These are phyloP conservation scores for Drosophila melanosoma DNA, from an alignment of 2,888 invertebrate genomes.

Conservation along the genomic window DNA sequence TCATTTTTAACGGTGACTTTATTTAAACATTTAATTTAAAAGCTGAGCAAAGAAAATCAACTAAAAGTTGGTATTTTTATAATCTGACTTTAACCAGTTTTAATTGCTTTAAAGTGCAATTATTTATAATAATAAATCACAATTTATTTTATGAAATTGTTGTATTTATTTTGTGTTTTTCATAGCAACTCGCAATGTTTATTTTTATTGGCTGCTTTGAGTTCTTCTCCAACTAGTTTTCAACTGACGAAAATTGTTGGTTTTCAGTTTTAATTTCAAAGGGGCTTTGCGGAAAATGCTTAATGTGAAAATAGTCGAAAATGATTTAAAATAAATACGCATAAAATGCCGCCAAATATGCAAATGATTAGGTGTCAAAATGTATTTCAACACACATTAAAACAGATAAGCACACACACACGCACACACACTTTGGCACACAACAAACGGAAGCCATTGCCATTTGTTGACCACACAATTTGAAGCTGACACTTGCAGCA, in stretches of 20 bases:
- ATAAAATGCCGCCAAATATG: constrained; percentile 48
- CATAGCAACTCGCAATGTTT: too few species aligned
- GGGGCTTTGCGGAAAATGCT: neutral
- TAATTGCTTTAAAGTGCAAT: too few species aligned
- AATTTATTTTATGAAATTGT: neutral
- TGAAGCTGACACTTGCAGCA: constrained; percentile 30
- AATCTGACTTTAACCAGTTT: too few species aligned
- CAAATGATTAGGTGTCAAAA: constrained; percentile 72
- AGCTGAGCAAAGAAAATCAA: too few species aligned
- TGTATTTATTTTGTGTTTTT: neutral
- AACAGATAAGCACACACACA: constrained; percentile 6
- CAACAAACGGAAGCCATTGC: constrained; percentile 39
- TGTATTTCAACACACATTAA: constrained; percentile 4
- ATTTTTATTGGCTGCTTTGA: too few species aligned
- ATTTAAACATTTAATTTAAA: neutral
- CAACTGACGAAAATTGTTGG: neutral
- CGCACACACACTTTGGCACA: constrained; percentile 9
- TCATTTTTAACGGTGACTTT: neutral
- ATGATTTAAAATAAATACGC: constrained; percentile 19
- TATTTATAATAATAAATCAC: too few species aligned
- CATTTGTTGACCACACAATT: constrained; percentile 67
- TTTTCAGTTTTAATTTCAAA: neutral
- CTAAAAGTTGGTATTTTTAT: too few species aligned
- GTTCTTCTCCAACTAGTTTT: neutral
- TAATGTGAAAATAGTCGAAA: neutral